Evolutionary conservation across 2,797 vertebrate genomes (phyloP), one percentile per base, ranked within the genome.

Genomic region (Clarias laeviceps): DNA sequence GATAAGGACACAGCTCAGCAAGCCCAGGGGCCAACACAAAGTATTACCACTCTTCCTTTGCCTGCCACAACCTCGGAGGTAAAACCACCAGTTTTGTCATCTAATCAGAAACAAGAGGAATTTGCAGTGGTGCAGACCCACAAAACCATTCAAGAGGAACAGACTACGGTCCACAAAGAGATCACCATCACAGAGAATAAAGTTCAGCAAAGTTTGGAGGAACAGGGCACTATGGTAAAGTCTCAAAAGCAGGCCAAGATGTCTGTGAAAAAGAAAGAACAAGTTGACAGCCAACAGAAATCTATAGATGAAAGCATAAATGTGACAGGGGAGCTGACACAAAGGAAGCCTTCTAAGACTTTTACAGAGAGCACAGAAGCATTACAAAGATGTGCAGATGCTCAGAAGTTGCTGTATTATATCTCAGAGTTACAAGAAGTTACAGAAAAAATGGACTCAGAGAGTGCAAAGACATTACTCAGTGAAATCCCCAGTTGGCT

Each of bases 401-500:
- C 94, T 54, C 93, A 96, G 83, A 89, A 93, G 83, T 93, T 96
- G 92, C 92, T 96, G 88, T 94, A 93, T 89, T 92, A 92, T 86
- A 92, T 96, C 83, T 94, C 92, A 84, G 92, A 96, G 83, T 92
- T 95, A 84, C 95, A 96, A 93, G 88, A 78, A 65, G 88, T 92
- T 82, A 92, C 94, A 83, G 92, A 92, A 86, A 94, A 92, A 88
- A 92, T 90, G 6, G 83, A 93, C 89, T 92, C 91, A 40, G 91
- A 95, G 88, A 93, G 92, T 86, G 93, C 94, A 90, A 96, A 95
- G 90, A 90, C 89, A 54, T 91, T 96, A 82, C 91, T 96, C 78
- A 93, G 88, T 87, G 91, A 92, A 82, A 89, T 94, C 87, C 94
- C 96, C 66, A 91, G 87, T 20, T 96, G 96, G 95, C 87, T 96